These are phyloP conservation scores for Brenthis ino DNA, from an alignment of 2,888 invertebrate genomes.

Conservation along the genomic window DNA sequence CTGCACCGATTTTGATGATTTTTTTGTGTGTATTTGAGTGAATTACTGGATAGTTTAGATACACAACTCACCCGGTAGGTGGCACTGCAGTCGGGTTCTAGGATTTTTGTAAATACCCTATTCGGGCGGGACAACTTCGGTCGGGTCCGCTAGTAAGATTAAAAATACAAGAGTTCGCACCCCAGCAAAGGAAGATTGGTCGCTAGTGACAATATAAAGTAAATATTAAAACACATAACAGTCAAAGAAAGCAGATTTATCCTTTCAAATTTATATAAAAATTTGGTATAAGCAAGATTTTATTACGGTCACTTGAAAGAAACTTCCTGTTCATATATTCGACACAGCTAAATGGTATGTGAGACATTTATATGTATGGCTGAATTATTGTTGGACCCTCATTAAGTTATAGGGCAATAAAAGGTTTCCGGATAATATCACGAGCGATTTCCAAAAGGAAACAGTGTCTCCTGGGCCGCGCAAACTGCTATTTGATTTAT, in stretches of 20 bases:
- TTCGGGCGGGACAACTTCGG: too few relatives aligned
- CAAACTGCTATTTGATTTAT: slow-evolving; percentile 32
- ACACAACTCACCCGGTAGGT: too few relatives aligned
- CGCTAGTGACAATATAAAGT: too few relatives aligned
- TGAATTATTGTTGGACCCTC: slow-evolving; percentile 62
- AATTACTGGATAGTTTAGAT: too few relatives aligned
- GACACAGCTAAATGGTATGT: slow-evolving; percentile 52
- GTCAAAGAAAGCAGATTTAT: not conserved
- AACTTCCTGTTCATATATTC: slow-evolving; percentile 6
- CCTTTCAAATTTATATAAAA: not conserved
- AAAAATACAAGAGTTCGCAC: too few relatives aligned
- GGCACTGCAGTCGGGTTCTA: too few relatives aligned
- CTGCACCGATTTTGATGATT: too few relatives aligned
- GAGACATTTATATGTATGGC: slow-evolving; percentile 51
- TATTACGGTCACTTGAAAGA: slow-evolving; percentile 1
- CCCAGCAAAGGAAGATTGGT: too few relatives aligned
- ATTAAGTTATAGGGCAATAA: slow-evolving; percentile 68
- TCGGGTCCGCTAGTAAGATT: too few relatives aligned
- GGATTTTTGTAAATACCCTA: too few relatives aligned
- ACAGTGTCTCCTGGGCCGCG: slow-evolving; percentile 35
- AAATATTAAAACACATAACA: not conserved
- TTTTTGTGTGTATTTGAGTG: too few relatives aligned
- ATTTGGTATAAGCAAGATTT: slow-evolving; percentile 1
- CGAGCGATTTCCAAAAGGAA: slow-evolving; percentile 54
- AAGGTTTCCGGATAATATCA: slow-evolving; percentile 70